Percentiles rank a stretch among this genome's conserved stretches.
phyloP scores from a whole-genome alignment of 2,113 vertebrate species.

The Lampris megalopsis region DNA sequence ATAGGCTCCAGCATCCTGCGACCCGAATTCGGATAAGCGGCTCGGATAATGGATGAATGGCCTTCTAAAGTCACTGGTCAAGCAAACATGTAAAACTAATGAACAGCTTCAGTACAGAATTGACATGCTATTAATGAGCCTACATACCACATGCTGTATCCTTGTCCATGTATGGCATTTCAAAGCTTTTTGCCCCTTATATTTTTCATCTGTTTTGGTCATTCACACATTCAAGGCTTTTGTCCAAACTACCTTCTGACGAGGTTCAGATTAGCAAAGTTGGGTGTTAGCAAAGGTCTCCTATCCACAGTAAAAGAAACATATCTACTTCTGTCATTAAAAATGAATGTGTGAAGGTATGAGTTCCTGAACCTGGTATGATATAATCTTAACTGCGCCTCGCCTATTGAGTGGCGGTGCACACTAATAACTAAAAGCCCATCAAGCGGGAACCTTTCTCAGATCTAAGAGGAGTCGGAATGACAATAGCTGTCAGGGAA shows the following conservation, averaged over 20 bases:
- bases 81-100: slow-evolving; percentile 1
- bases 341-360: slow-evolving; percentile 9
- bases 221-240: slow-evolving; percentile 29
- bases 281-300: slow-evolving; percentile 11
- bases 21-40: too few species aligned
- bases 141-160: slow-evolving; percentile 25
- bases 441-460: slow-evolving; percentile 9
- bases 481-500: slow-evolving; percentile 22
- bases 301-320: slow-evolving; percentile 11
- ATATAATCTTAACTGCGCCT: slow-evolving; percentile 32
- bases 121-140: slow-evolving; percentile 14
- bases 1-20: too few species aligned
- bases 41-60: too few species aligned
- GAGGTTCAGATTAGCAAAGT: slow-evolving; percentile 19
- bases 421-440: slow-evolving; percentile 4
- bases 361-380: slow-evolving; percentile 30
- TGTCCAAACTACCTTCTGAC: slow-evolving; percentile 9
- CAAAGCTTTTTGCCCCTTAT: slow-evolving; percentile 23
- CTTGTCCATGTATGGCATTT: slow-evolving; percentile 26
- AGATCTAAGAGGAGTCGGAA: slow-evolving; percentile 12
- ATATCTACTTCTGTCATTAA: slow-evolving; percentile 9
- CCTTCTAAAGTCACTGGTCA: neutral
- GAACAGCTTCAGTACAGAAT: neutral
- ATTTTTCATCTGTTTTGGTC: slow-evolving; percentile 22
- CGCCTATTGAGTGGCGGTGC: slow-evolving; percentile 26